phyloP scores from a whole-genome alignment of 2,113 vertebrate genomes.

The Daubentonia madagascariensis region DNA sequence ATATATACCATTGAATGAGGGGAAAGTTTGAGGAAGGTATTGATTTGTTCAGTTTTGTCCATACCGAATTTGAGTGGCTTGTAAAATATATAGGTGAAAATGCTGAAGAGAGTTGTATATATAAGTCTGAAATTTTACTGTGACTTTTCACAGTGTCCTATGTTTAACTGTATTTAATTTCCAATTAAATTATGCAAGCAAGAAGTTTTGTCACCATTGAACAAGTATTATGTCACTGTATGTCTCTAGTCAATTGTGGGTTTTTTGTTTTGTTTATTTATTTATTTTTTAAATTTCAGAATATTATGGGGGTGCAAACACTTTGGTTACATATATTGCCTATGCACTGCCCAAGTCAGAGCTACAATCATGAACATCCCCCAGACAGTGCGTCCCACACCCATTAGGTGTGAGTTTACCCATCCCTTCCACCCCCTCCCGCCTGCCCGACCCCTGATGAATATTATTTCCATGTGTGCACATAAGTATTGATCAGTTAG shows the following conservation, averaged over 20 bases:
- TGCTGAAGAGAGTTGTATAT: not conserved
- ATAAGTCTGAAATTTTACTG: not conserved
- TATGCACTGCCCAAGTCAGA: no score
- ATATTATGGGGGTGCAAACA: no score
- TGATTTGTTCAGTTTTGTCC: not conserved
- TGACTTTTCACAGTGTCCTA: not conserved
- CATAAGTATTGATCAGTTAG: no score
- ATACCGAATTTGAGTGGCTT: not conserved
- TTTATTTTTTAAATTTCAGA: no score
- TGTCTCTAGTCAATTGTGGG: not conserved
- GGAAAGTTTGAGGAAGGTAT: not conserved
- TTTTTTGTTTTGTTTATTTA: not conserved
- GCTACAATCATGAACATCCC: no score
- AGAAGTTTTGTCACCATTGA: not conserved
- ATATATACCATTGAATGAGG: not conserved
- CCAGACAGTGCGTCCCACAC: no score
- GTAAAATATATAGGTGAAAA: constrained; percentile 4
- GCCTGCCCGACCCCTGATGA: no score
- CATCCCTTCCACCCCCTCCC: no score
- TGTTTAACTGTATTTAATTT: constrained; percentile 32
- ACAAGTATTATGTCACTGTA: not conserved
- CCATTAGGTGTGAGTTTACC: no score
- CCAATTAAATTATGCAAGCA: not conserved
- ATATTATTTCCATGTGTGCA: no score
- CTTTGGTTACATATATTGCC: no score